A percentile compares a stretch with the other conserved stretches of the same genome.
These are phyloP conservation scores for Meteorus cinctellus DNA, from an alignment of 2,888 invertebrate species.

Conservation along the genomic window DNA sequence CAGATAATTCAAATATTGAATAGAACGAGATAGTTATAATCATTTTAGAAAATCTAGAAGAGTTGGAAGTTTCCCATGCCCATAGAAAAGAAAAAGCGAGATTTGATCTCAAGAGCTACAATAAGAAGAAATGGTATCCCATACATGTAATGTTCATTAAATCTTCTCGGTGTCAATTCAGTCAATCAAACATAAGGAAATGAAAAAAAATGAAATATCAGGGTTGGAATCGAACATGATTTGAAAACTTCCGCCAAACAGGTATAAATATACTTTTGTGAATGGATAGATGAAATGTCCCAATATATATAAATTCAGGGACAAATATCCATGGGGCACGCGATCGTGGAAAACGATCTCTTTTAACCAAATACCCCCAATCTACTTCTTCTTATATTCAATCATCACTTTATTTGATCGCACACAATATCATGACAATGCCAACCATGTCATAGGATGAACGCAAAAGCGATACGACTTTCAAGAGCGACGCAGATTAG, in stretches of 20 bases:
- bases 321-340: slow-evolving; percentile 50
- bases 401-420: slow-evolving; percentile 36
- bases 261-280: slow-evolving; percentile 21
- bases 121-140: slow-evolving; percentile 15
- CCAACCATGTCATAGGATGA: slow-evolving; percentile 32
- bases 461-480: slow-evolving; percentile 40
- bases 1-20: slow-evolving; percentile 11
- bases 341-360: slow-evolving; percentile 39
- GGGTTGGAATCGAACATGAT: not conserved
- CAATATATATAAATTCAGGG: slow-evolving; percentile 18
- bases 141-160: slow-evolving; percentile 6
- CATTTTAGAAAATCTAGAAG: slow-evolving; percentile 7
- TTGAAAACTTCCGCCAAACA: slow-evolving; percentile 4
- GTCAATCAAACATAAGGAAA: slow-evolving; percentile 17
- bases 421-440: slow-evolving; percentile 39
- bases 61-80: not conserved
- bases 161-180: slow-evolving; percentile 12
- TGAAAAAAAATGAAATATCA: slow-evolving; percentile 1
- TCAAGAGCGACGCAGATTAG: slow-evolving; percentile 48
- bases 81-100: not conserved
- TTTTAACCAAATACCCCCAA: slow-evolving; percentile 1
- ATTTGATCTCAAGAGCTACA: slow-evolving; percentile 18
- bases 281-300: not conserved
- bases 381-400: not conserved
- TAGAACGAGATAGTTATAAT: not conserved